Conservation (phyloP, 2,888 invertebrate species). For the Metopia argyrocephala region DNA sequence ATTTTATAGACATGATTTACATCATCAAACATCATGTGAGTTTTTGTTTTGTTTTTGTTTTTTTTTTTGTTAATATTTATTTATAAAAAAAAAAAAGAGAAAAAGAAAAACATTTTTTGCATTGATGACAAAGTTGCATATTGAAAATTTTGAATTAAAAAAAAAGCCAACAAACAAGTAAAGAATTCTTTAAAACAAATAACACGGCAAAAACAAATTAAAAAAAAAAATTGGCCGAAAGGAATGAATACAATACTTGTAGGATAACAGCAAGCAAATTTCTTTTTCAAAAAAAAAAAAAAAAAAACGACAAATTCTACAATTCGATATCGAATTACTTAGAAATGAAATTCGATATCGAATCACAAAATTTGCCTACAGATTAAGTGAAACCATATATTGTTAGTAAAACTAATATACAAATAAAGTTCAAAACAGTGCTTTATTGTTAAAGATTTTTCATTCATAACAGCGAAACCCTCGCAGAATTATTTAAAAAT, state of each 20-base stretch:
- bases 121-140: conserved; percentile 54
- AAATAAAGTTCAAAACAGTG: no score
- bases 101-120: conserved; percentile 54
- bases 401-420: no score
- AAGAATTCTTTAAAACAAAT: neutral
- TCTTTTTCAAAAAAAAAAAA: no score
- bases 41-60: conserved; percentile 9
- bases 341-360: no score
- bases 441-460: no score
- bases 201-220: neutral
- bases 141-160: neutral
- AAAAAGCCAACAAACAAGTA: neutral
- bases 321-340: no score
- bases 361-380: no score
- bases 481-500: no score
- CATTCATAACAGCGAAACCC: no score
- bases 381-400: no score
- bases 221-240: no score
- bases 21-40: conserved; percentile 52
- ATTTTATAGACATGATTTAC: conserved; percentile 62
- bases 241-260: conserved; percentile 11
- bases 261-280: conserved; percentile 11
- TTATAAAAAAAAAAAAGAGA: conserved; percentile 35
- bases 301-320: no score
- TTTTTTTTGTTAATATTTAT: neutral